phyloP scores from a whole-genome alignment of 2,797 vertebrate genomes.

The Rhynchotus rufescens region DNA sequence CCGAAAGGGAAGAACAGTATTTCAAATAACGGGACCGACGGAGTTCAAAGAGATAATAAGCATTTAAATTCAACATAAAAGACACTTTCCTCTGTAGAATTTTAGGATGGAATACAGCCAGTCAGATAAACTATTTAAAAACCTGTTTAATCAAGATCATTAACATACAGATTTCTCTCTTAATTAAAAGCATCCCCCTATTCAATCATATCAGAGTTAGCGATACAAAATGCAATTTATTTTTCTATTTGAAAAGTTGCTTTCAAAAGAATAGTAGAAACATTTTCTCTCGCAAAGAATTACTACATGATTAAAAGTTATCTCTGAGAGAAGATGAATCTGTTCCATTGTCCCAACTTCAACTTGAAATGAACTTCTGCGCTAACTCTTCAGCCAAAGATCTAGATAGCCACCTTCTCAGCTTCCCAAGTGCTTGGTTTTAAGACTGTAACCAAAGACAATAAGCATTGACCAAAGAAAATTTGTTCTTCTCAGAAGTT shows the following conservation, averaged over 20 bases:
- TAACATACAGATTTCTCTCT: slow-evolving; percentile 43
- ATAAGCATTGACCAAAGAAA: background rate
- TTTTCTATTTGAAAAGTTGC: background rate
- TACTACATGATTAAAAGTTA: background rate
- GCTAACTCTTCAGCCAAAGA: background rate
- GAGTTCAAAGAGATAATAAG: slow-evolving; percentile 60
- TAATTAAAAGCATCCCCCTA: slow-evolving; percentile 47
- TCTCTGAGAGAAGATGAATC: background rate
- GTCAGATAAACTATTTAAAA: slow-evolving; percentile 49
- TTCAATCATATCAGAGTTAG: slow-evolving; percentile 21
- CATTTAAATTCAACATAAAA: slow-evolving; percentile 63
- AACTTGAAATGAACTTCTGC: background rate
- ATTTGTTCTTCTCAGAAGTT: background rate
- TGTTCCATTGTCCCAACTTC: background rate
- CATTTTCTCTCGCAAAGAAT: background rate
- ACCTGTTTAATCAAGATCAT: slow-evolving; percentile 49
- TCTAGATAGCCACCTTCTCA: background rate
- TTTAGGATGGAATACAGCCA: slow-evolving; percentile 17
- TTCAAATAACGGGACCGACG: slow-evolving; percentile 34
- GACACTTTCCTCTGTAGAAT: slow-evolving; percentile 14
- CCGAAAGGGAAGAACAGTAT: slow-evolving; percentile 23
- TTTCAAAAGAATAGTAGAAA: background rate
- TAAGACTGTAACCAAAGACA: background rate
- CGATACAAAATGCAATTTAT: slow-evolving; percentile 4
- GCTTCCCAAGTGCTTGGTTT: background rate